Evolutionary conservation across 1,140 invertebrate species (phyloP).

Genomic region (Thaumetopoea pityocampa): DNA sequence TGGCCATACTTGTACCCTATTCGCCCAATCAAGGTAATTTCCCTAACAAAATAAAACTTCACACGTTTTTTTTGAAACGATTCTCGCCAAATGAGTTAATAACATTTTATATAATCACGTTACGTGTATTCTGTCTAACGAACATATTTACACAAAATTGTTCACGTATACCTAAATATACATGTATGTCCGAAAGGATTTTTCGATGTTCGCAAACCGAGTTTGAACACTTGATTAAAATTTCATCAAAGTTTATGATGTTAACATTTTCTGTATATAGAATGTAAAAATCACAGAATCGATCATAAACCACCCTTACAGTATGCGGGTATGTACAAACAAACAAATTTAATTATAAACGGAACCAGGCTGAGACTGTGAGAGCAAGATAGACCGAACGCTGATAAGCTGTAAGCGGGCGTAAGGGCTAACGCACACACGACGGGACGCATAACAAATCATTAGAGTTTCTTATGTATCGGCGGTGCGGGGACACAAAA

Average conservation of each 20-base stretch:
- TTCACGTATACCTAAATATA: conserved; percentile 11
- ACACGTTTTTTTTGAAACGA: neutral
- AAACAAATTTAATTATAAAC: conserved; percentile 46
- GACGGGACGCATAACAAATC: too few relatives aligned
- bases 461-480: too few relatives aligned
- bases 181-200: conserved; percentile 19
- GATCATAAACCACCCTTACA: conserved; percentile 15
- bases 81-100: neutral
- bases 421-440: too few relatives aligned
- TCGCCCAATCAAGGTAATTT: neutral
- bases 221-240: conserved; percentile 28
- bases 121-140: conserved; percentile 12
- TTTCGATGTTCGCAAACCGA: conserved; percentile 4
- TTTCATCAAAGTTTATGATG: conserved; percentile 27
- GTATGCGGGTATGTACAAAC: conserved; percentile 21
- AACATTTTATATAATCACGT: conserved; percentile 10
- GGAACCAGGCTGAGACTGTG: too few relatives aligned
- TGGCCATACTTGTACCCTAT: neutral
- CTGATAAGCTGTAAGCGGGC: too few relatives aligned
- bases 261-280: conserved; percentile 27
- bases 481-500: too few relatives aligned
- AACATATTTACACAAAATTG: conserved; percentile 9
- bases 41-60: conserved; percentile 2
- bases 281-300: conserved; percentile 22
- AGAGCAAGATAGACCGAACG: too few relatives aligned